Percentiles rank a stretch among this genome's conserved stretches.
Conservation (phyloP, 1,140 invertebrate species). For the Drosophila sucinea region DNA sequence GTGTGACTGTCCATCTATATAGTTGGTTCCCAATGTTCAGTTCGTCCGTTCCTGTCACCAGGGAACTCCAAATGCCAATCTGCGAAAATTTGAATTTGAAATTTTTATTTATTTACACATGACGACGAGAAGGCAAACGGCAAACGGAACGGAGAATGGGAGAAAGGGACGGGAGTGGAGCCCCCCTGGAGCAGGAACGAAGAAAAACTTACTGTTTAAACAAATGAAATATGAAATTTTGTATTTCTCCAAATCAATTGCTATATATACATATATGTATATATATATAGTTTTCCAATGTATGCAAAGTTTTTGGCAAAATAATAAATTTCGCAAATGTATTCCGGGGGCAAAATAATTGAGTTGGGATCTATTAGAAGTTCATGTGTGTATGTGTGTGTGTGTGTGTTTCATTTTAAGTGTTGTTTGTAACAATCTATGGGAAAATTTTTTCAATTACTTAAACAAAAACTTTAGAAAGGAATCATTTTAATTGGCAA, state of each 20-base stretch:
- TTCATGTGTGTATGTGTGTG: background rate
- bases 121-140: slow-evolving; percentile 14
- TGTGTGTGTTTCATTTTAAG: background rate
- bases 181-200: slow-evolving; percentile 3
- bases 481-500: too few species aligned
- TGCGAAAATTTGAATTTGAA: slow-evolving; percentile 79
- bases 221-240: slow-evolving; percentile 65
- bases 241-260: slow-evolving; percentile 43
- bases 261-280: slow-evolving; percentile 10
- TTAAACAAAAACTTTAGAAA: background rate
- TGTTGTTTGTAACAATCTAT: background rate
- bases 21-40: background rate
- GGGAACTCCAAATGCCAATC: slow-evolving; percentile 66
- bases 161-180: background rate
- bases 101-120: slow-evolving; percentile 77
- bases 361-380: slow-evolving; percentile 1
- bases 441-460: background rate
- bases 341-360: background rate
- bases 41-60: slow-evolving; percentile 36
- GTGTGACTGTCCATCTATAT: slow-evolving; percentile 32
- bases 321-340: slow-evolving; percentile 1
- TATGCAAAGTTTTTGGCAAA: background rate
- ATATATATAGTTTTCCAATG: background rate
- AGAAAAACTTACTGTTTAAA: slow-evolving; percentile 62
- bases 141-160: slow-evolving; percentile 9